phyloP scores from a whole-genome alignment of 2,797 vertebrate genomes.

The Xerus rutilus region DNA sequence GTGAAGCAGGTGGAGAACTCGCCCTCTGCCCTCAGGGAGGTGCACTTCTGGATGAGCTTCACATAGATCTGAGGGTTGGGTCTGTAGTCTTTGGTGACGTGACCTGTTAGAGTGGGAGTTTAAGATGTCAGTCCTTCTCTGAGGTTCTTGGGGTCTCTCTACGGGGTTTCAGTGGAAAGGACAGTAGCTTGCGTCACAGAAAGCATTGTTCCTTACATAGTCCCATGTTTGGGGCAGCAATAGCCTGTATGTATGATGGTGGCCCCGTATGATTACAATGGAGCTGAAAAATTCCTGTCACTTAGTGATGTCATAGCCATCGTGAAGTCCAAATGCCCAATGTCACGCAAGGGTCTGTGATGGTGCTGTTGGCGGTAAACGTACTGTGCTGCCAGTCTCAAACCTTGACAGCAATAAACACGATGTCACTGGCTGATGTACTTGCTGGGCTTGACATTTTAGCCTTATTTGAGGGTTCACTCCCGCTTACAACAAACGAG shows the following conservation, averaged over 20 bases:
- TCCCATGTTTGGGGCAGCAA: too few species aligned
- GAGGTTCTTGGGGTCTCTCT: not conserved
- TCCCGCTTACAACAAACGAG: too few species aligned
- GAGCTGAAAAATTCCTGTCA: not conserved
- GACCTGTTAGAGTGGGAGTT: constrained; percentile 72
- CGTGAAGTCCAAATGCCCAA: too few species aligned
- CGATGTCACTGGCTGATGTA: too few species aligned
- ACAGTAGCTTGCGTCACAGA: not conserved
- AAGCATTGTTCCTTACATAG: not conserved
- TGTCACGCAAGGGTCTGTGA: too few species aligned
- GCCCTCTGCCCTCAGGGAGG: rapidly evolving
- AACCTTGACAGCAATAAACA: too few species aligned
- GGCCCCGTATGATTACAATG: not conserved
- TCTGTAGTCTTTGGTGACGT: rapidly evolving
- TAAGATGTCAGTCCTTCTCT: not conserved
- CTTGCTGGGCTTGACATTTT: too few species aligned
- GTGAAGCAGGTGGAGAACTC: constrained; percentile 88
- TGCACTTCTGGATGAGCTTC: not conserved
- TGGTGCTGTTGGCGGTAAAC: too few species aligned
- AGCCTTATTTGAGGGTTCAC: too few species aligned
- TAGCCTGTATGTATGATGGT: not conserved
- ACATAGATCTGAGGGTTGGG: not conserved
- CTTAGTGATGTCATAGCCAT: too few species aligned
- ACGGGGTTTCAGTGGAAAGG: rapidly evolving
- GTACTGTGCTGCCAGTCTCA: too few species aligned